Evolutionary conservation across 2,113 vertebrate genomes (phyloP), one percentile per base, ranked within the genome.

Genomic region (Eublepharis macularius): DNA sequence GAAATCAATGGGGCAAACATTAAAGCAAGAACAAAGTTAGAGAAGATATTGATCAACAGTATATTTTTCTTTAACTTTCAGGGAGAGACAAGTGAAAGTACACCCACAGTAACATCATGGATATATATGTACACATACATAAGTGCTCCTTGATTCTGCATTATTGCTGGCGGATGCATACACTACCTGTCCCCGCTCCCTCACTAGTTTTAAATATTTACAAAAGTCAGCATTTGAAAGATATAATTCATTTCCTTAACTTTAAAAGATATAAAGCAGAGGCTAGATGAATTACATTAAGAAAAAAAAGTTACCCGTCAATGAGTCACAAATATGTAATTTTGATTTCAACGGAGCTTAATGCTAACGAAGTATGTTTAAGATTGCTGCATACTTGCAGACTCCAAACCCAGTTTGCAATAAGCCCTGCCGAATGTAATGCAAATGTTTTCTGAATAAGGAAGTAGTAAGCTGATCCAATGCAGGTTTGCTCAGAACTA

Each of bases 21-120:
- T 70, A 32, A 65, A 36, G 45, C 41, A 47, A 84, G 60, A 16
- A 80, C 74, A 75, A 86, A 83, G 36, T 79, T 80, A 85, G 21
- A 43, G 74, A 57, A 74, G 26, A 86, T 88, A 91, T 29, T 8
- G 43, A 75, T 89, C 75, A 45, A 85, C 82, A 87, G 83, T 76
- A 82, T 70, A 77, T 60, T 80, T 80, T 86, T 86, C 87, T 79
- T 87, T 86, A 90, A 77, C 60, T 92, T 66, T 89, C 41, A 1
- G 17, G 87, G 39, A 41, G 45, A 88, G 21, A 51, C 17, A 66
- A 2, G 13, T 32, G 36, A 79, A 43, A 57, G 1, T 11, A 29
- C 0, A 5, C 1, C 51, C 2, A 0, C 16, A 47, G 65, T 11
- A 49, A 51, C 66, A 24, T 17, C 81, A 72, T 39, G 6, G 24